A percentile compares a stretch with the other conserved stretches of the same genome.
These are phyloP conservation scores for Bovichtus diacanthus DNA, from an alignment of 2,797 vertebrate genomes.

Conservation along the genomic window DNA sequence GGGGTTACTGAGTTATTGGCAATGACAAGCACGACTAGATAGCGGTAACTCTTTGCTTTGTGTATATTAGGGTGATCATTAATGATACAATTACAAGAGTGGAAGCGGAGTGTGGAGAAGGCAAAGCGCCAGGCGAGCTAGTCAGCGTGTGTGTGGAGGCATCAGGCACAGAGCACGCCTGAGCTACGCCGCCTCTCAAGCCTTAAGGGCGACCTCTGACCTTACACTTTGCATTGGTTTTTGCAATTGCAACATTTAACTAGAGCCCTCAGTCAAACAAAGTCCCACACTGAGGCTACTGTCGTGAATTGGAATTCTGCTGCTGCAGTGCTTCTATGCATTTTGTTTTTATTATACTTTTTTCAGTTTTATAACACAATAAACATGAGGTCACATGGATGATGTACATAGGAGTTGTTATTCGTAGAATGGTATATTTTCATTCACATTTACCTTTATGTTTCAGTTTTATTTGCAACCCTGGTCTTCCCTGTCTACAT, in stretches of 20 bases:
- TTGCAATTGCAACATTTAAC: not conserved
- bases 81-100: conserved; percentile 3
- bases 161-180: not conserved
- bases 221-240: not conserved
- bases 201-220: not conserved
- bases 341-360: no score
- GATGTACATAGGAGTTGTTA: no score
- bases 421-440: no score
- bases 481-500: not conserved
- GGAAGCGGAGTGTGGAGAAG: not conserved
- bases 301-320: conserved; percentile 8
- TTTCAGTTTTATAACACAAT: no score
- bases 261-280: not conserved
- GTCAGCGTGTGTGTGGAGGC: not conserved
- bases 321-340: conserved; percentile 10
- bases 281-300: not conserved
- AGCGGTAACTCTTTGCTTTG: conserved; percentile 17
- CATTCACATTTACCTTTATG: no score
- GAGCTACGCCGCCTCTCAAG: not conserved
- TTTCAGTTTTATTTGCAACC: conserved; percentile 30
- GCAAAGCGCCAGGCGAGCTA: not conserved
- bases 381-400: no score
- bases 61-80: not conserved
- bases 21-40: not conserved
- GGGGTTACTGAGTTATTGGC: conserved; percentile 1